Evolutionary conservation across 1,140 invertebrate species (phyloP).

Genomic region (Trichomalopsis sarcophagae): DNA sequence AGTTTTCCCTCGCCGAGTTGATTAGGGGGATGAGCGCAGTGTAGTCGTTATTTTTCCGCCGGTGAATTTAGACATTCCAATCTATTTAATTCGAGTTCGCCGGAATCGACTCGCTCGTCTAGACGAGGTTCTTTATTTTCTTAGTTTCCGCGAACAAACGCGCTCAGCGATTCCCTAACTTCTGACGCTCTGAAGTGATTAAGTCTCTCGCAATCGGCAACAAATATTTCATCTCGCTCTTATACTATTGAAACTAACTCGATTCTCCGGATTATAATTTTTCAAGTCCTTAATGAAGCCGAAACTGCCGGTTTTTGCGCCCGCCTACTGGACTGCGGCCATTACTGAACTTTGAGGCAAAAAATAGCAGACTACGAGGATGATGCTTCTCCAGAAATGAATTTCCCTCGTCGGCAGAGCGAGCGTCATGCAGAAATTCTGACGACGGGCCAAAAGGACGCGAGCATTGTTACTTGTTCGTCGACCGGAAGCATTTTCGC

Average conservation of each 20-base stretch:
- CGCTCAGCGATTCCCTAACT: not conserved
- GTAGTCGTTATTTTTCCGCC: conserved; percentile 41
- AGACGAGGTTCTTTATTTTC: conserved; percentile 14
- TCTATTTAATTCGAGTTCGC: conserved; percentile 47
- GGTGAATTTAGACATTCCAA: conserved; percentile 46
- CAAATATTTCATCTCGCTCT: not conserved
- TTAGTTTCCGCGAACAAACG: not conserved
- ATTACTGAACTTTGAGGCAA: not conserved
- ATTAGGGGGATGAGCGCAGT: conserved; percentile 42
- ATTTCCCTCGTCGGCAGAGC: conserved; percentile 5
- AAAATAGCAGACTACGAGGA: not conserved
- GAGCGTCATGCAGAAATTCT: conserved; percentile 29
- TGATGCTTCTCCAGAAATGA: conserved; percentile 21
- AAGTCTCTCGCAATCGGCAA: not conserved
- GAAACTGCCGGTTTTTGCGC: not conserved
- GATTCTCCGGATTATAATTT: not conserved
- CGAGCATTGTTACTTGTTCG: conserved; percentile 30
- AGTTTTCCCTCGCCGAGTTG: conserved; percentile 43
- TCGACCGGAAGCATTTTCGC: conserved; percentile 60
- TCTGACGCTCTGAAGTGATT: not conserved
- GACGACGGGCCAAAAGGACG: conserved; percentile 39
- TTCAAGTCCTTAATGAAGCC: not conserved
- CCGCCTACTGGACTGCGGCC: not conserved
- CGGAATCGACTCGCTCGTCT: not conserved
- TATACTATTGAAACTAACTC: not conserved